Evolutionary conservation across 2,113 vertebrate species (phyloP).

Genomic region (Malurus melanocephalus): DNA sequence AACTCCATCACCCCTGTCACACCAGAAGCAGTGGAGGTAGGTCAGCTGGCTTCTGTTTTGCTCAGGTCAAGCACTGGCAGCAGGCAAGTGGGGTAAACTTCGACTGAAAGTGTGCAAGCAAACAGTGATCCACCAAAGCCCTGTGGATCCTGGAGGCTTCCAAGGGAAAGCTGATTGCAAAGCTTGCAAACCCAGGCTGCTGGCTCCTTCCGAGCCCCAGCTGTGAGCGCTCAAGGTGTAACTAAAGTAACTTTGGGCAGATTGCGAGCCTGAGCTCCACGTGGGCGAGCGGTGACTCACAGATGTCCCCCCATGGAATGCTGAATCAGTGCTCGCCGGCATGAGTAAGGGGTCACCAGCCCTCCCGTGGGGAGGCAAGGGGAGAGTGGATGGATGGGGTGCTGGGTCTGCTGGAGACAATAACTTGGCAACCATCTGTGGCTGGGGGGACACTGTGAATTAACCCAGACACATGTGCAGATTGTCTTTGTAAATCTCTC

Average conservation of each 20-base stretch:
- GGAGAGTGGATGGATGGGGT: background rate
- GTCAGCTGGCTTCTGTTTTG: background rate
- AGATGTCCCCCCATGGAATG: background rate
- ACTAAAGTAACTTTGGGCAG: background rate
- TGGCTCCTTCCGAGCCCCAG: background rate
- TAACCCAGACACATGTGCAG: background rate
- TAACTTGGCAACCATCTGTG: background rate
- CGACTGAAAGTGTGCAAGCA: background rate
- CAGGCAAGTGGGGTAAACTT: background rate
- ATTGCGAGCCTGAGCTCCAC: background rate
- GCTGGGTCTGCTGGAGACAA: accelerated
- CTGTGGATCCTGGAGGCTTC: background rate
- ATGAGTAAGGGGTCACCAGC: background rate
- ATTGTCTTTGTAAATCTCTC: background rate
- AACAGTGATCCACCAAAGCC: background rate
- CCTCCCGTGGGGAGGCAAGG: background rate
- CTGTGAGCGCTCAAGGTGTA: background rate
- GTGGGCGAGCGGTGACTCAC: background rate
- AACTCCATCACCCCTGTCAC: constrained; percentile 87
- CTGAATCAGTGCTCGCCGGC: background rate
- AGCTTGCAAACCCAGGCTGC: background rate
- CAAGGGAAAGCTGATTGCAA: background rate
- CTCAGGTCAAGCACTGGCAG: background rate
- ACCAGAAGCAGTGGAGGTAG: constrained; percentile 80
- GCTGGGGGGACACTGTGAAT: background rate